Evolutionary conservation across 2,113 vertebrate species (phyloP), one percentile per base, ranked within the genome.

Genomic region (human (Homo sapiens)): DNA sequence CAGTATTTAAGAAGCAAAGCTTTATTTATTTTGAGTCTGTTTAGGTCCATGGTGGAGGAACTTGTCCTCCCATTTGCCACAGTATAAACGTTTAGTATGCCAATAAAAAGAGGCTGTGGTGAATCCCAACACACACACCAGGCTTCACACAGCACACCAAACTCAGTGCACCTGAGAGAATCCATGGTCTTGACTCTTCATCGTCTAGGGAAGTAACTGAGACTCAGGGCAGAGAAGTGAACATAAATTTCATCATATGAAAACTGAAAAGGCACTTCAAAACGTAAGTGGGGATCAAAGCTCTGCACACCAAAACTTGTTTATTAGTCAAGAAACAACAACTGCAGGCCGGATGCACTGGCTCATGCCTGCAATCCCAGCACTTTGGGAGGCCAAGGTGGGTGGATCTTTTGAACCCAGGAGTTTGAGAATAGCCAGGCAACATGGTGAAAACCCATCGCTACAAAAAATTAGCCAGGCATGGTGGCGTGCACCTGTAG

Each of bases 241-340:
- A 57, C 35, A 43, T 48, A 73, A 83, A 96, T 25, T 82, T 59
- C 23, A 57, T 35, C 57, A 30, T 22, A 72, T 13, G 22, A 89
- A 50, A 64, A 84, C 55, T 43, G 57, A 55, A 89, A 17, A 79
- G 18, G 18, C 30, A 25, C 35, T 52, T 81, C 89, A 89, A 79
- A 94, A 73, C 38, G 23, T 55, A 35, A 93, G 18, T 64, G 30
- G 6, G 18, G 30, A 59, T 48, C 50, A 73, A 84, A 50, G 6
- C 13, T 81, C 27, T 72, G 14, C 32, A 64, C 3, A 3, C 14
- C 52, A 52, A 89, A 40, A 43, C 27, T 10, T 66, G 48, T 90
- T 90, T 84, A 59, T 94, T 40, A 82, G 52, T 85, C 84, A 93
- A 57, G 68, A 90, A 97, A 76, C 17, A 97, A 76, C 13, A n/a